A percentile compares a stretch with the other conserved stretches of the same genome.
These are phyloP conservation scores for Sapayoa aenigma DNA, from an alignment of 2,113 vertebrate genomes.

Conservation along the genomic window DNA sequence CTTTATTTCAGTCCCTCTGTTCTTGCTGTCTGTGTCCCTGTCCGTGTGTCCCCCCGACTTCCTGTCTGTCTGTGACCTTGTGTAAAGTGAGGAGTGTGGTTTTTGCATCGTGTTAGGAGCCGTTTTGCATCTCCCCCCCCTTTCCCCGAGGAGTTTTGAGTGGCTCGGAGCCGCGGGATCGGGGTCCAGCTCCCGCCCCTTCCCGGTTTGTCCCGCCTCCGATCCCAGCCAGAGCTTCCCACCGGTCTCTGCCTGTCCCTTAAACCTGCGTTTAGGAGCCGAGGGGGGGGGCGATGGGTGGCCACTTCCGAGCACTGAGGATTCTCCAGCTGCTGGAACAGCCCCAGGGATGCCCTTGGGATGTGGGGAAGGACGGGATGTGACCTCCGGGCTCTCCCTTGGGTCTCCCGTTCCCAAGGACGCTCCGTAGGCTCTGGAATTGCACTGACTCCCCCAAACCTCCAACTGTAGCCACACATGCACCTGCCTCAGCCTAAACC, in stretches of 20 bases:
- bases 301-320: not conserved
- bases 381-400: not conserved
- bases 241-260: not conserved
- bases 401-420: not conserved
- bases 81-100: not conserved
- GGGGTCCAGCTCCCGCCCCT: not conserved
- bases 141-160: not conserved
- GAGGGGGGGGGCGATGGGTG: not conserved
- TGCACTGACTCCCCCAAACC: not conserved
- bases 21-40: conserved; percentile 32
- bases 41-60: not conserved
- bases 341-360: not conserved
- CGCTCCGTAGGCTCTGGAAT: not conserved
- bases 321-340: too few relatives aligned
- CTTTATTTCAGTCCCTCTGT: conserved; percentile 17
- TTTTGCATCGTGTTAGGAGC: not conserved
- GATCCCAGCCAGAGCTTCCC: not conserved
- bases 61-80: not conserved
- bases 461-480: conserved; percentile 38
- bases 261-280: not conserved
- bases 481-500: conserved; percentile 28
- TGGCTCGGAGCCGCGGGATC: too few relatives aligned
- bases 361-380: not conserved
- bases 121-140: not conserved
- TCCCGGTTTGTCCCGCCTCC: not conserved